Base-by-base conservation (phyloP, 2,888 invertebrate genomes). In the Embidobia sp. region DNA sequence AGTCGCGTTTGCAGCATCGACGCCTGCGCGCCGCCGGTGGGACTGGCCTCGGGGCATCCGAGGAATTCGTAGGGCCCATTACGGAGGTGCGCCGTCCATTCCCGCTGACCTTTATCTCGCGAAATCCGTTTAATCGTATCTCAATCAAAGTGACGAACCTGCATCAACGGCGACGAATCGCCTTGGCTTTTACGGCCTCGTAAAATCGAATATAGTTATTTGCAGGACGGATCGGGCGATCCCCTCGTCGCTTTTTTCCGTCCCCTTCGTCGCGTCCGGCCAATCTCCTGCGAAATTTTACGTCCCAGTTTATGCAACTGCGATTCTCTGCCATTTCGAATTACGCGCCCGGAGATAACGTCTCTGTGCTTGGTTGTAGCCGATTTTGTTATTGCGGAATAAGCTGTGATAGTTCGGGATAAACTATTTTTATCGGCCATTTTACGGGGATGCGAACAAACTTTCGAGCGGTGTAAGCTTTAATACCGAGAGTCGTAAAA, bases 11-110 rank as follows among this genome's bases (percentile, higher is more conserved):
- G 31, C 22, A 48, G 27, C 35, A 67, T 49, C 67, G 51, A 29
- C 6, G 33, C n/a, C n/a, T n/a, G n/a, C 10, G 13, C 26, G 82
- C 80, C 67, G 46, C 37, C 78, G 79, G 79, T 80, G 82, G 82
- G 81, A 80, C 81, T 74, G 82, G 82, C 84, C 79, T 80, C 82
- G 76, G 78, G 83, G 83, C 84, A 80, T 73, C 84, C 79, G 83
- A 82, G 82, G 83, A 85, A 85, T 85, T 84, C 82, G 77, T 77
- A 76, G 78, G 82, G 72, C 80, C 83, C 81, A 85, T 84, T 85
- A 83, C 79, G 80, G 82, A 83, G 85, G 82, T 82, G 84, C 84
- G 83, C 84, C 59, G 33, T 42, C 82, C 80, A 74, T 29, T 44
- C 80, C 78, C 78, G 78, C 75, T 81, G 82, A 85, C 84, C 83